Percentiles rank a stretch among this genome's conserved stretches.
phyloP scores from a whole-genome alignment of 2,888 invertebrate genomes.

The Strigamia crassipes region DNA sequence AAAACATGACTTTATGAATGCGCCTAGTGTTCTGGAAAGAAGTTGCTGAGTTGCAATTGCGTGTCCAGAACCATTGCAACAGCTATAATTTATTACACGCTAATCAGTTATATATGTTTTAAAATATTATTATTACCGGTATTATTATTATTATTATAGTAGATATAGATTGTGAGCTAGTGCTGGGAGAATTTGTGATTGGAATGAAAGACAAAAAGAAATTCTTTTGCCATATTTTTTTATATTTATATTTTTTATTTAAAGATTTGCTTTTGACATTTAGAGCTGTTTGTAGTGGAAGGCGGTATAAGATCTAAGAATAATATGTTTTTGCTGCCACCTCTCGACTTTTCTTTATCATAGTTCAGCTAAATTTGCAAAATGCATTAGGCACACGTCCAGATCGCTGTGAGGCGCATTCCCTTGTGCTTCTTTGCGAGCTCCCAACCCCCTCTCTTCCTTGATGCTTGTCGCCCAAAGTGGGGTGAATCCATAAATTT shows the following conservation, averaged over 20 bases:
- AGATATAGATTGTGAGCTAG: too few relatives aligned
- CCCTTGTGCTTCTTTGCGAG: slow-evolving; percentile 8
- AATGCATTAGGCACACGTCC: slow-evolving; percentile 44
- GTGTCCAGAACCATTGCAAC: too few relatives aligned
- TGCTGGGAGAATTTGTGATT: not conserved
- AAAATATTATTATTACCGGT: too few relatives aligned
- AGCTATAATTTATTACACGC: too few relatives aligned
- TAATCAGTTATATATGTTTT: too few relatives aligned
- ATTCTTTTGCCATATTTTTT: not conserved
- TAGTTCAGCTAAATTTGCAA: slow-evolving; percentile 41
- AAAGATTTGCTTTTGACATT: slow-evolving; percentile 30
- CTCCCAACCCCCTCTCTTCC: slow-evolving; percentile 32
- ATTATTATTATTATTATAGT: too few relatives aligned
- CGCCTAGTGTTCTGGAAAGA: too few relatives aligned
- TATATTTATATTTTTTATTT: slow-evolving; percentile 17
- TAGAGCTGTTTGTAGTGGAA: slow-evolving; percentile 15
- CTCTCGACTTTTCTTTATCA: slow-evolving; percentile 44
- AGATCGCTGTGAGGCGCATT: slow-evolving; percentile 42
- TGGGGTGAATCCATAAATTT: slow-evolving; percentile 40
- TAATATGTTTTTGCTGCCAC: slow-evolving; percentile 43
- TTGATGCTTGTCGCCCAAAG: slow-evolving; percentile 42
- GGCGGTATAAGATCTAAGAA: slow-evolving; percentile 37
- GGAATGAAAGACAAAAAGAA: not conserved
- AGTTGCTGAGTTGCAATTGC: too few relatives aligned
- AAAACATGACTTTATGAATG: too few relatives aligned